A percentile compares a stretch with the other conserved stretches of the same genome.
Evolutionary conservation across 2,888 invertebrate genomes (phyloP).

Genomic region (Alsophila aescularia): DNA sequence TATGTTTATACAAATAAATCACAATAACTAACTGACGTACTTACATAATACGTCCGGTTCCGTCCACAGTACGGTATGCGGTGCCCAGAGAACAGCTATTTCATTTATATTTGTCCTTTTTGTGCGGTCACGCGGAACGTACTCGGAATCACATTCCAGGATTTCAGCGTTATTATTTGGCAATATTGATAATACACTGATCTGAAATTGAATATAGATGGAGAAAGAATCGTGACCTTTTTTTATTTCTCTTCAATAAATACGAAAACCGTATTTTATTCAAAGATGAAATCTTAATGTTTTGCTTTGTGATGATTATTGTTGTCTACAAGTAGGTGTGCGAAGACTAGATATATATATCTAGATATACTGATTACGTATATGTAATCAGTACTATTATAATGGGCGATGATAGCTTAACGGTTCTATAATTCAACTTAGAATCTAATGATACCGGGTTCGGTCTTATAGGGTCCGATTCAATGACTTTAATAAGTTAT

Average conservation of each 20-base stretch:
- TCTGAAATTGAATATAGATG: conserved; percentile 24
- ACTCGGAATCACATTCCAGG: conserved; percentile 22
- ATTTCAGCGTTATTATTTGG: conserved; percentile 24
- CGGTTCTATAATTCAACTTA: no score
- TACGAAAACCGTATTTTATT: conserved; percentile 5
- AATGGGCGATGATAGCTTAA: no score
- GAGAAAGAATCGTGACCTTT: conserved; percentile 20
- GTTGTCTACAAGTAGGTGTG: no score
- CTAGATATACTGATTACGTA: no score
- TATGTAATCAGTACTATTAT: no score
- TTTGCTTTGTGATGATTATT: no score
- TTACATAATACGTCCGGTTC: not conserved
- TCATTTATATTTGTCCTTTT: conserved; percentile 27
- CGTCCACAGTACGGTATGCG: conserved; percentile 1
- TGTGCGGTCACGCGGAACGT: conserved; percentile 19
- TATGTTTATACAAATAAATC: not conserved
- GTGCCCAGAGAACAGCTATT: conserved; percentile 18
- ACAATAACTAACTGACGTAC: not conserved
- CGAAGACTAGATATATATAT: no score
- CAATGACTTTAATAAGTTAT: no score
- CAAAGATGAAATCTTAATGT: conserved; percentile 7
- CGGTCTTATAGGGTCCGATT: no score
- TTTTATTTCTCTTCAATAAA: conserved; percentile 14
- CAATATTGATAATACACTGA: conserved; percentile 14
- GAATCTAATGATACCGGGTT: no score